Conservation (phyloP, 30 jellyfish, hydroid and myxozoan species). For the Aurelia coerulea region DNA sequence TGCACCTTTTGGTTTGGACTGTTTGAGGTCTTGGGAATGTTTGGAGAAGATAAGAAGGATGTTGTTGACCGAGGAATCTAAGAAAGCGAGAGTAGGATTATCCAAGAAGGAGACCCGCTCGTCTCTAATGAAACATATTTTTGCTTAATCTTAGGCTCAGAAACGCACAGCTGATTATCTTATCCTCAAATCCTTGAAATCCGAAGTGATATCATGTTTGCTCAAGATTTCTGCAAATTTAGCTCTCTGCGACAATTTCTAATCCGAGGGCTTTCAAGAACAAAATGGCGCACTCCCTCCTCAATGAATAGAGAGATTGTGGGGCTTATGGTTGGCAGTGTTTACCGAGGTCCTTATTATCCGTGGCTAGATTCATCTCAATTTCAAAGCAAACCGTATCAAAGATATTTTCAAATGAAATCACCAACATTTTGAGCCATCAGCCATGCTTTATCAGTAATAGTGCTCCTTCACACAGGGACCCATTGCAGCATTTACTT, state of each 20-base stretch:
- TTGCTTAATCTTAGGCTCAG: conserved; percentile 58
- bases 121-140: conserved; percentile 35
- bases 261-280: conserved; percentile 56
- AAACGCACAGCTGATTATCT: conserved; percentile 51
- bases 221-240: conserved; percentile 51
- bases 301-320: conserved; percentile 39
- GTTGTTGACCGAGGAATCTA: conserved; percentile 62
- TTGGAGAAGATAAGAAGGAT: conserved; percentile 61
- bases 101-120: conserved; percentile 21
- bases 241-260: conserved; percentile 45
- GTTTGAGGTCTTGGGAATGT: conserved; percentile 64
- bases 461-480: conserved; percentile 12
- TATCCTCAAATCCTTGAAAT: conserved; percentile 51
- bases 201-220: conserved; percentile 63
- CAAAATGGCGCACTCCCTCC: conserved; percentile 67
- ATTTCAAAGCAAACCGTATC: conserved; percentile 56
- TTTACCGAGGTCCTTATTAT: conserved; percentile 38
- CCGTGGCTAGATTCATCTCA: conserved; percentile 53
- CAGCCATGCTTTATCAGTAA: no score
- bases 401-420: conserved; percentile 28
- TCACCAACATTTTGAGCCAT: conserved; percentile 18
- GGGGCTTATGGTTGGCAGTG: conserved; percentile 60
- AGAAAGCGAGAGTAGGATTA: conserved; percentile 50
- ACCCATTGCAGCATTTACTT: no score
- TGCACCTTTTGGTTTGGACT: conserved; percentile 52